These are phyloP conservation scores for Barypeithes pellucidus DNA, from an alignment of 2,888 invertebrate species.

Conservation along the genomic window DNA sequence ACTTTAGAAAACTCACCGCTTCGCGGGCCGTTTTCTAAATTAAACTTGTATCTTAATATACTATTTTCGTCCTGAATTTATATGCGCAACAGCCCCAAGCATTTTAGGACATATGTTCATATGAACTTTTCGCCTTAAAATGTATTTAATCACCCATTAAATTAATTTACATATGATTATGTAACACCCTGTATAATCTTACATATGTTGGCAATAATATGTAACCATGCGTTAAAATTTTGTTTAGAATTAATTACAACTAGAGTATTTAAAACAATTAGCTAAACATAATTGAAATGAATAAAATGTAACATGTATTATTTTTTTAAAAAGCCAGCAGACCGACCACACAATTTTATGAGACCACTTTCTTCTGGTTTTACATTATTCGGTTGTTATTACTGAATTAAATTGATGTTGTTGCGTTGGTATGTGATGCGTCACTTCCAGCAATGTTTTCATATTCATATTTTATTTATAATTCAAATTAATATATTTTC, in stretches of 20 bases:
- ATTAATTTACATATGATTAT: no score
- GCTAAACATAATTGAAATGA: neutral
- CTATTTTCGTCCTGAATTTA: no score
- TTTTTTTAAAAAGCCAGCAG: neutral
- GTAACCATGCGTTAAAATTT: neutral
- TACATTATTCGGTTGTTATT: neutral
- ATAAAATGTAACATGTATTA: neutral
- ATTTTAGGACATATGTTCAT: no score
- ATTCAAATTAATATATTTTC: neutral
- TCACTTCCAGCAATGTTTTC: neutral
- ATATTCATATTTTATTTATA: neutral
- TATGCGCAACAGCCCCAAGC: no score
- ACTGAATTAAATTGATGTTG: neutral
- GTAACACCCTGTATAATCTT: no score
- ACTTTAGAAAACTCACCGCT: no score
- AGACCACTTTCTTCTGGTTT: slow-evolving; percentile 11
- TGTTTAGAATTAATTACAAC: neutral
- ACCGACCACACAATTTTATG: neutral
- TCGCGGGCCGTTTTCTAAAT: no score
- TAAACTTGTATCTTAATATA: no score
- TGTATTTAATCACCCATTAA: no score
- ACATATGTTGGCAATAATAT: neutral
- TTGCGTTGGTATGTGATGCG: neutral
- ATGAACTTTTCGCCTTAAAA: no score
- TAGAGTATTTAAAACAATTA: slow-evolving; percentile 4